phyloP scores from a whole-genome alignment of 2,113 vertebrate species.

The Oryzias javanicus region DNA sequence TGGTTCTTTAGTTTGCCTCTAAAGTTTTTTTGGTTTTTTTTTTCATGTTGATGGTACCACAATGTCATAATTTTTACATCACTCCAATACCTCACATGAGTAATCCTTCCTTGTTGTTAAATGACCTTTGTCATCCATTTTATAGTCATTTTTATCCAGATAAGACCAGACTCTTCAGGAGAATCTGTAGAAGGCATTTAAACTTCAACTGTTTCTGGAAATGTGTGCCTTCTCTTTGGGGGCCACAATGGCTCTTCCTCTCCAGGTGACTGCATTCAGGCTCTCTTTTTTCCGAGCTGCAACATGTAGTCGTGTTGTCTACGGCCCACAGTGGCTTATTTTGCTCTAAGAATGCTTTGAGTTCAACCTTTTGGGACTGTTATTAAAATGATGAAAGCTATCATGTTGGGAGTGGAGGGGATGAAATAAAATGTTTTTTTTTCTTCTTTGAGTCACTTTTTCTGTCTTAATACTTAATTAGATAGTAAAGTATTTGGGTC shows the following conservation, averaged over 20 bases:
- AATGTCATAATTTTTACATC: conserved; percentile 43
- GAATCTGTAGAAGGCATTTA: conserved; percentile 58
- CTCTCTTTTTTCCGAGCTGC: conserved; percentile 42
- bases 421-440: conserved; percentile 56
- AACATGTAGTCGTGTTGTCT: conserved; percentile 44
- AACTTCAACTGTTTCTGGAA: conserved; percentile 69
- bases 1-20: conserved; percentile 23
- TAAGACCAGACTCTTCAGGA: conserved; percentile 62
- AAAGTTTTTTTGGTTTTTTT: conserved; percentile 34
- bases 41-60: conserved; percentile 24
- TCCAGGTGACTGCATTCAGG: conserved; percentile 38
- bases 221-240: conserved; percentile 73
- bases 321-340: conserved; percentile 66
- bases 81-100: conserved; percentile 65
- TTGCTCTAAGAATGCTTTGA: conserved; percentile 55
- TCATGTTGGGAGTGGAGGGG: conserved; percentile 34
- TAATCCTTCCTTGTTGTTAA: conserved; percentile 53
- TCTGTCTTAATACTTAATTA: neutral
- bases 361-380: conserved; percentile 55
- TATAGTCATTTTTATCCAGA: conserved; percentile 65
- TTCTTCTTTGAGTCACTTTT: conserved; percentile 7
- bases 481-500: neutral
- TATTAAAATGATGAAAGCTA: conserved; percentile 46
- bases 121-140: conserved; percentile 60
- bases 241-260: conserved; percentile 47